A percentile compares a stretch with the other conserved stretches of the same genome.
Conservation (phyloP, 2,113 vertebrate genomes). For the Ctenodactylus gundi region DNA sequence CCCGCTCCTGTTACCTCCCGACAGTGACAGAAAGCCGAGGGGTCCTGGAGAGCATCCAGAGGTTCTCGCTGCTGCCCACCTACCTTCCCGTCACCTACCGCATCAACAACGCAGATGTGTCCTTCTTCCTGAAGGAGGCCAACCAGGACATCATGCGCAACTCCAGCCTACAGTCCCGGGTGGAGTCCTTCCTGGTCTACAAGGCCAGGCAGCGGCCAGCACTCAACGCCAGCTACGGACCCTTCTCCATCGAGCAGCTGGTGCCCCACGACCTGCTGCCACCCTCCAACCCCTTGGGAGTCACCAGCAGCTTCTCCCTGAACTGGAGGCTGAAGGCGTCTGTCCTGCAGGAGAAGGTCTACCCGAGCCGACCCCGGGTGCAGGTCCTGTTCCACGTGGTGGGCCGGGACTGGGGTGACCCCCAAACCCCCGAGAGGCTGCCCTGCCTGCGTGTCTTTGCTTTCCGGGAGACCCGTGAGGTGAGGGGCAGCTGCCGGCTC, state of each 20-base stretch:
- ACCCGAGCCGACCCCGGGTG: conserved; percentile 89
- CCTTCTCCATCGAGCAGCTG: conserved; percentile 88
- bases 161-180: conserved; percentile 91
- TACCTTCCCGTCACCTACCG: conserved; percentile 95
- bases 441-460: conserved; percentile 95
- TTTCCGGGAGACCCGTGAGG: conserved; percentile 94
- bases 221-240: conserved; percentile 92
- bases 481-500: conserved; percentile 90
- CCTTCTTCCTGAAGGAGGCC: conserved; percentile 93
- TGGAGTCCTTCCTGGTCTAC: conserved; percentile 92
- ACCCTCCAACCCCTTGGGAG: conserved; percentile 82
- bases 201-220: conserved; percentile 87
- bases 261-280: conserved; percentile 90
- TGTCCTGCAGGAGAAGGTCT: conserved; percentile 88
- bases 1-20: conserved; percentile 69
- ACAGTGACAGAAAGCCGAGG: conserved; percentile 90
- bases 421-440: conserved; percentile 84
- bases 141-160: conserved; percentile 93
- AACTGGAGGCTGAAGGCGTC: conserved; percentile 94
- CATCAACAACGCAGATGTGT: conserved; percentile 87
- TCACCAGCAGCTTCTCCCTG: conserved; percentile 86
- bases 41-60: conserved; percentile 86
- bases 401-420: conserved; percentile 95
- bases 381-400: conserved; percentile 93
- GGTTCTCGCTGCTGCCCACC: conserved; percentile 90